Base-by-base conservation (phyloP, 64 coral and sea anemone genomes). In the Montipora efflorescens region DNA sequence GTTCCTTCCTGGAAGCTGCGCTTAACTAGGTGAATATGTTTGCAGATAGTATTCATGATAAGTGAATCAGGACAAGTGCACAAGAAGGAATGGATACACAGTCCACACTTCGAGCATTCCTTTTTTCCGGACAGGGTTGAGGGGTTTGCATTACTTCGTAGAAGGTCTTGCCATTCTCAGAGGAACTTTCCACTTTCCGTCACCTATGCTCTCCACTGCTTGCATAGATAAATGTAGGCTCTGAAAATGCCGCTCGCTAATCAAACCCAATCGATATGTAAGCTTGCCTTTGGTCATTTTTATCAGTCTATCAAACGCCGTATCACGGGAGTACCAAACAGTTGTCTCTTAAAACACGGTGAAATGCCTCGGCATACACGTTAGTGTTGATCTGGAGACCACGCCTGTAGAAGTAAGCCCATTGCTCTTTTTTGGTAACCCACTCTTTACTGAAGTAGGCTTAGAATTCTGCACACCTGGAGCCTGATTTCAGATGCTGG, bases 351-450 rank as follows among this genome's bases (percentile, higher is more conserved):
- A 48, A 93, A 22, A 93, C 91, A 5, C 50, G 21, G 49, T 96
- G 95, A 51, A 96, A 96, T 14, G 91, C 90, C 59, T 93, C 90
- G 0, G 89, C 85, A 47, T 93, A 96, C 95, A 96, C 93, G 71
- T 96, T 96, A 1, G 95, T 93, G 22, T 93, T 93, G 12, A 93
- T 90, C 1, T 53, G 55, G 9, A 84, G 67, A 2, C 71, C 79
- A 3, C 67, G 20, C 3, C 95, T 55, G 15, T 73, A 80, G 48
- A 58, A 93, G 48, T 85, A 90, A 4, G 95, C 91, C 95, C 95
- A 93, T 11, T 93, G 77, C 4, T 81, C 2, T 15, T 81, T 96
- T 67, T 76, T 92, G 21, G 16, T 4, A 1, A 88, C 48, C 95
- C 91, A 95, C 11, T 95, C 89, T 8, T 91, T 48, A 19, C 7